Conservation (phyloP, 2,888 invertebrate species). For the Elmis aenea region DNA sequence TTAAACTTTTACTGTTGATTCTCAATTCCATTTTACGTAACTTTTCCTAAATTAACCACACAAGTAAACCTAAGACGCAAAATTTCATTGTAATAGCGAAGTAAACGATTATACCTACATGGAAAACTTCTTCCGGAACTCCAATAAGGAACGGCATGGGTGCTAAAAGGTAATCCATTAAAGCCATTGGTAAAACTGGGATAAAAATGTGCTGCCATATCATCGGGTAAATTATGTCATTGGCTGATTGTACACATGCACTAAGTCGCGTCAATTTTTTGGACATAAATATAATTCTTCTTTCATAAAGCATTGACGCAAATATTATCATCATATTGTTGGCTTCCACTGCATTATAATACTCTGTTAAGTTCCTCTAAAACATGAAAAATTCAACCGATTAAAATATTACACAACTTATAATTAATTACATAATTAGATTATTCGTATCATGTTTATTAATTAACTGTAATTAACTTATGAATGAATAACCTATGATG, state of each 20-base stretch:
- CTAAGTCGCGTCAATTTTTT: constrained; percentile 83
- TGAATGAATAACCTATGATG: too few species aligned
- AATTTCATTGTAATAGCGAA: too few species aligned
- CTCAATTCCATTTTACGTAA: too few species aligned
- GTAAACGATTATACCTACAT: too few species aligned
- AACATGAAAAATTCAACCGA: constrained; percentile 27
- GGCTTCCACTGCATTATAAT: constrained; percentile 94
- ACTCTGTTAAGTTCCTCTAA: constrained; percentile 95
- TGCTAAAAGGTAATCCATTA: constrained; percentile 86
- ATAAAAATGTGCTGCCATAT: constrained; percentile 99
- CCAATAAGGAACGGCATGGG: constrained; percentile 99
- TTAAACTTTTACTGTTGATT: too few species aligned
- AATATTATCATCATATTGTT: constrained; percentile 94
- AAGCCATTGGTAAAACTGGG: constrained; percentile 83
- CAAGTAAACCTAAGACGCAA: too few species aligned
- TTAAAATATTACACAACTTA: constrained; percentile 1
- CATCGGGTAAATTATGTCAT: constrained; percentile 94
- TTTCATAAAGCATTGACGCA: constrained; percentile 91
- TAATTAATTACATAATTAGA: constrained; percentile 1
- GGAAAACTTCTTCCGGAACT: constrained; percentile 79
- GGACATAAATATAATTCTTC: constrained; percentile 90
- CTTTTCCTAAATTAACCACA: too few species aligned
- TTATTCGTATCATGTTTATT: too few species aligned
- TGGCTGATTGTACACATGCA: constrained; percentile 91
- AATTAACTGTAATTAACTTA: too few species aligned